Conservation (phyloP, 2,113 vertebrate species). For the Tychaedon coryphoeus region DNA sequence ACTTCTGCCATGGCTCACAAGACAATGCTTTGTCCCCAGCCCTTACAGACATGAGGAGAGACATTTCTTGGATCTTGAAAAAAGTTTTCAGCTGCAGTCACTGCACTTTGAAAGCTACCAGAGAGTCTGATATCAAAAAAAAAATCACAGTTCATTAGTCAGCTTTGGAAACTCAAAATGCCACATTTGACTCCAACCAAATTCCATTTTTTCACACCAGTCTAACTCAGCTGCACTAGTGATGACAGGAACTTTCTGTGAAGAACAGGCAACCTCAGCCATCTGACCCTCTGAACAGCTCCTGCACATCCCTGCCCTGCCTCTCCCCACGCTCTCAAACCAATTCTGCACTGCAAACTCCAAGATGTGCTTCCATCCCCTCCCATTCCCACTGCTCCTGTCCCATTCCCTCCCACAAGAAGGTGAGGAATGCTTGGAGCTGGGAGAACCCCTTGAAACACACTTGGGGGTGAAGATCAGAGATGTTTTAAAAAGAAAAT, state of each 20-base stretch:
- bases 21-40: neutral
- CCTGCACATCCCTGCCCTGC: neutral
- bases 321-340: neutral
- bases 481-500: neutral
- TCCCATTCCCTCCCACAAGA: neutral
- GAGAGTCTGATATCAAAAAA: neutral
- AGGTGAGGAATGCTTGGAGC: neutral
- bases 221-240: neutral
- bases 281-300: rapidly evolving
- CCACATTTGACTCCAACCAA: neutral
- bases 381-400: neutral
- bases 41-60: neutral
- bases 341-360: neutral
- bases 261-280: rapidly evolving
- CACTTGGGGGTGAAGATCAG: neutral
- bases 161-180: neutral
- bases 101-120: neutral
- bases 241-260: neutral
- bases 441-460: neutral
- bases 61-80: neutral
- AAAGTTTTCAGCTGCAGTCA: neutral
- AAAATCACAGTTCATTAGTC: neutral
- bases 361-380: neutral
- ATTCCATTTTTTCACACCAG: neutral
- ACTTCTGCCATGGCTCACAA: neutral